phyloP scores from a whole-genome alignment of 35 echinoderm and acorn worm genomes.

The Patiria miniata region DNA sequence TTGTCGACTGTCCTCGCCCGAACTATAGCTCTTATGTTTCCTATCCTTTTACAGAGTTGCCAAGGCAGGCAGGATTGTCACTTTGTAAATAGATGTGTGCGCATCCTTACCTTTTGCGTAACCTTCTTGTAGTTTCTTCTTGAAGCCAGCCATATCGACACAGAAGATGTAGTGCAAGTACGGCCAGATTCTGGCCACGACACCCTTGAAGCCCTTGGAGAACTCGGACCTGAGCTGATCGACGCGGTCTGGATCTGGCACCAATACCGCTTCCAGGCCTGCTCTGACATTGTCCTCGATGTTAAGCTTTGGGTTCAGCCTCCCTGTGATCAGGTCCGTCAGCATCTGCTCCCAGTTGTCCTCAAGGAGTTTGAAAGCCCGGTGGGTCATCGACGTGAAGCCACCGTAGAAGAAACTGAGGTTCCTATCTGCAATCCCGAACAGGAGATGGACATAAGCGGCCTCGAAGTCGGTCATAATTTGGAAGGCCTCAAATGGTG shows the following conservation, averaged over 20 bases:
- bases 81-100: not conserved
- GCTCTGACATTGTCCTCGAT: slow-evolving; percentile 47
- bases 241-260: slow-evolving; percentile 53
- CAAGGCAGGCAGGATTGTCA: too few species aligned
- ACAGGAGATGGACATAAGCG: slow-evolving; percentile 64
- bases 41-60: too few species aligned
- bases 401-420: not conserved
- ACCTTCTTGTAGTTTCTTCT: slow-evolving; percentile 32
- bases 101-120: slow-evolving; percentile 75
- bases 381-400: slow-evolving; percentile 37
- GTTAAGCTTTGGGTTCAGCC: slow-evolving; percentile 42
- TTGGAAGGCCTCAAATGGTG: slow-evolving; percentile 35
- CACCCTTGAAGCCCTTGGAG: slow-evolving; percentile 73
- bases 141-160: slow-evolving; percentile 28
- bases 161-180: slow-evolving; percentile 37
- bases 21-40: too few species aligned
- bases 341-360: slow-evolving; percentile 63
- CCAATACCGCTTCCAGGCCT: not conserved
- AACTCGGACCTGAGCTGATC: slow-evolving; percentile 59
- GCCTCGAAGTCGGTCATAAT: slow-evolving; percentile 61
- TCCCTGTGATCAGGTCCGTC: slow-evolving; percentile 57
- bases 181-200: slow-evolving; percentile 76
- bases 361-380: slow-evolving; percentile 49
- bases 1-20: too few species aligned
- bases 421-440: slow-evolving; percentile 59